These are phyloP conservation scores for Empis stercorea DNA, from an alignment of 2,888 invertebrate species.

Conservation along the genomic window DNA sequence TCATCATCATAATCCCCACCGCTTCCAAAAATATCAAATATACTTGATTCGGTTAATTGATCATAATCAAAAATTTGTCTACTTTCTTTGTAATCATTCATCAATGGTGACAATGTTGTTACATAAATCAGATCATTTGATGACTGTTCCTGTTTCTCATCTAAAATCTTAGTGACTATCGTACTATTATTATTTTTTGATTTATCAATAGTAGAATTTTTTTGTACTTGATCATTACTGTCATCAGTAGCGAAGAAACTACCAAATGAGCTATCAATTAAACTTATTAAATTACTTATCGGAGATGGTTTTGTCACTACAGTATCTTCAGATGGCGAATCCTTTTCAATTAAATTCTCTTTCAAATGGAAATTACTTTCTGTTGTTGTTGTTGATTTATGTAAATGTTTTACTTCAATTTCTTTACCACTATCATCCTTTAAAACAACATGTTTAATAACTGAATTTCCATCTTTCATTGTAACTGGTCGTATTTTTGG, in stretches of 20 bases:
- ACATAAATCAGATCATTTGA: conserved; percentile 9
- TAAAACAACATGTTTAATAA: conserved; percentile 25
- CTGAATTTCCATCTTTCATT: conserved; percentile 28
- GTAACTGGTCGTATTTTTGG: conserved; percentile 34
- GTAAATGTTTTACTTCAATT: conserved; percentile 33
- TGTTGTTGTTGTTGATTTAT: conserved; percentile 20
- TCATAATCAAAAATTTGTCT: conserved; percentile 35
- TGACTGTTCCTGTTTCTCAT: background rate
- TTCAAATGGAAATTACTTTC: conserved; percentile 1
- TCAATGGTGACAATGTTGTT: conserved; percentile 7
- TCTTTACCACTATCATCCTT: conserved; percentile 19
- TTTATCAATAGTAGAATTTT: conserved; percentile 6
- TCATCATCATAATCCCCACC: too few species aligned
- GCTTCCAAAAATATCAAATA: background rate
- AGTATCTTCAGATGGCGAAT: background rate
- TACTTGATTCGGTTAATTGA: conserved; percentile 28
- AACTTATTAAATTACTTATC: conserved; percentile 13
- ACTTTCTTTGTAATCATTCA: conserved; percentile 16
- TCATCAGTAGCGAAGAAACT: conserved; percentile 29
- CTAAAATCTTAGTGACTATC: background rate
- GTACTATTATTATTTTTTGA: conserved; percentile 3
- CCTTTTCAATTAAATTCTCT: conserved; percentile 15
- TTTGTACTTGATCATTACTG: conserved; percentile 9
- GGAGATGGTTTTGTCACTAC: background rate
- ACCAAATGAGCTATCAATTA: conserved; percentile 27